phyloP scores from a whole-genome alignment of 2,113 vertebrate species.

The Bucco capensis region DNA sequence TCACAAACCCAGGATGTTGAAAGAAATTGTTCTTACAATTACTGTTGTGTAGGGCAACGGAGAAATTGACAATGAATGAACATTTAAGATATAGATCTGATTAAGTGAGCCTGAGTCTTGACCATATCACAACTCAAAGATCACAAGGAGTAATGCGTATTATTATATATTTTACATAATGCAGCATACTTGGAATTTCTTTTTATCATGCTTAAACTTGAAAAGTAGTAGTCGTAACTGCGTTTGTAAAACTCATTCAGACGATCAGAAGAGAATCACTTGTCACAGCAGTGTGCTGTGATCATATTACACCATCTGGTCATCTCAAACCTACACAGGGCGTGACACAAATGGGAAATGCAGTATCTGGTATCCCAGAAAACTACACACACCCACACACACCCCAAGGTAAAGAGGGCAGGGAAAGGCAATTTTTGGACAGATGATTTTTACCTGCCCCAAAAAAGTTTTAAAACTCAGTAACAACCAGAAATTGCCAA shows the following conservation, averaged over 20 bases:
- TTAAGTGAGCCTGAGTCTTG: not conserved
- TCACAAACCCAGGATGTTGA: not conserved
- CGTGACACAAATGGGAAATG: conserved; percentile 22
- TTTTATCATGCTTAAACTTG: not conserved
- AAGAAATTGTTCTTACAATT: not conserved
- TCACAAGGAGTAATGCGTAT: not conserved
- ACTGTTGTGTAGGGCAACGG: not conserved
- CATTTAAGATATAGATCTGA: not conserved
- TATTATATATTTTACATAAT: not conserved
- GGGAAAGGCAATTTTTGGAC: not conserved
- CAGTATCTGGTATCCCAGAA: not conserved
- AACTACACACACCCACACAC: not conserved
- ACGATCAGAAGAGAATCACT: not conserved
- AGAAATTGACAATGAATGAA: not conserved
- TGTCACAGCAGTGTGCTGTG: not conserved
- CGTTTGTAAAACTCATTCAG: not conserved
- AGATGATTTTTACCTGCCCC: not conserved
- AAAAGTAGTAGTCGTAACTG: not conserved
- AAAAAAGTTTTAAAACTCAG: not conserved
- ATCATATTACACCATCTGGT: conserved; percentile 39
- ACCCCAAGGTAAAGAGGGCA: not conserved
- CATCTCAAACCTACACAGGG: not conserved
- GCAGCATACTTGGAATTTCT: not conserved
- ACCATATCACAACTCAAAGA: not conserved
- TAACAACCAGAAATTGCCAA: not conserved